Conservation (phyloP, 92 coral and sea anemone genomes). For the Porites rus region DNA sequence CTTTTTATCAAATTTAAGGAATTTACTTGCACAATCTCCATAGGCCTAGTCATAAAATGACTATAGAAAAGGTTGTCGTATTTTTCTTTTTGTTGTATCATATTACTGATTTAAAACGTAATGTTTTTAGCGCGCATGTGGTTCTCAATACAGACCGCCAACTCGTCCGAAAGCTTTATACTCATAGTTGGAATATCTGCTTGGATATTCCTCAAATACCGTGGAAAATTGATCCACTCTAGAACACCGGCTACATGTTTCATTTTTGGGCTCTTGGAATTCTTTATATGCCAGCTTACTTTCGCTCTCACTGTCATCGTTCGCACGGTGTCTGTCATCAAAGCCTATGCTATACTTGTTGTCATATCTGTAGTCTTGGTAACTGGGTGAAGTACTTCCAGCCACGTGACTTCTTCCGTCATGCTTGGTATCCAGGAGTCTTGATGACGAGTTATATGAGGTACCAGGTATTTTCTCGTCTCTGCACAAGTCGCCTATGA, state of each 20-base stretch:
- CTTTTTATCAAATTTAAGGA: too few species aligned
- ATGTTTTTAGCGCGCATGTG: not conserved
- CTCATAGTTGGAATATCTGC: constrained; percentile 14
- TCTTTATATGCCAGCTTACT: not conserved
- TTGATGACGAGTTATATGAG: constrained; percentile 29
- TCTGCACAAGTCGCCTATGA: constrained; percentile 79
- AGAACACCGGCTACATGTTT: constrained; percentile 1
- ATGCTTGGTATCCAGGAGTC: not conserved
- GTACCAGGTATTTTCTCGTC: constrained; percentile 25
- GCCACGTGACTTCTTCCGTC: not conserved
- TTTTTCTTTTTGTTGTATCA: too few species aligned
- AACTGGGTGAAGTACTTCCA: constrained; percentile 2
- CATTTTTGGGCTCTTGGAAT: not conserved
- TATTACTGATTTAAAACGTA: too few species aligned
- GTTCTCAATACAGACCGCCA: not conserved
- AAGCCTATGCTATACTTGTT: not conserved
- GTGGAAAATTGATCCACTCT: not conserved
- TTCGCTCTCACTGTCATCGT: not conserved
- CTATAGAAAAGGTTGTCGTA: too few species aligned
- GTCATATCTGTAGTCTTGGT: not conserved
- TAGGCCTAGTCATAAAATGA: too few species aligned
- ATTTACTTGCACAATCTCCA: too few species aligned
- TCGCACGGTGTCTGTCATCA: constrained; percentile 1
- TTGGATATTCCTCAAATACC: constrained; percentile 10
- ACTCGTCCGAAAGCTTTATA: not conserved